Conservation (phyloP, 2,113 vertebrate genomes). For the Probosciger aterrimus region DNA sequence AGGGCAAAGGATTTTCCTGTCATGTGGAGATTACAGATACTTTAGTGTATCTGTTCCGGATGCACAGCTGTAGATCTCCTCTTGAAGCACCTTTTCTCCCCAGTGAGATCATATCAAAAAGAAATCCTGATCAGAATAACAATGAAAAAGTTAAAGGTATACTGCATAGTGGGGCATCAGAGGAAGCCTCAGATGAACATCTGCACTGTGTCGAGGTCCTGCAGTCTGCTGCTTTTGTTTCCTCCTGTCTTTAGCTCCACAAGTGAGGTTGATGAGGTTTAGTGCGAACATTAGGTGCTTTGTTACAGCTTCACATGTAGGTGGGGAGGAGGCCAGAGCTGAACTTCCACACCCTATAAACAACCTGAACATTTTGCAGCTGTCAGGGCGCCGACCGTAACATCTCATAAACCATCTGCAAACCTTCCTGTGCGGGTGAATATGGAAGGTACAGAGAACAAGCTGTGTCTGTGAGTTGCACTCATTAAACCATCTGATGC, state of each 20-base stretch:
- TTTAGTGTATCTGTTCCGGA: not conserved
- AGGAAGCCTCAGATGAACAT: not conserved
- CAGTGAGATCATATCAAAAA: not conserved
- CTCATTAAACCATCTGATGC: not conserved
- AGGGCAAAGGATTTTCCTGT: not conserved
- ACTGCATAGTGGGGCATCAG: not conserved
- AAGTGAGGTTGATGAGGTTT: not conserved
- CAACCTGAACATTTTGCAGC: not conserved
- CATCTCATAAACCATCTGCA: not conserved
- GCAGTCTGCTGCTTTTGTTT: not conserved
- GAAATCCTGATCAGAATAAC: not conserved
- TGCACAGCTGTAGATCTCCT: not conserved
- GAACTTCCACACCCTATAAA: not conserved
- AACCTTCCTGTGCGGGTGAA: not conserved
- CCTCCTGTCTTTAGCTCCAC: not conserved
- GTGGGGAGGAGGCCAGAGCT: not conserved
- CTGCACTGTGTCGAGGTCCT: not conserved
- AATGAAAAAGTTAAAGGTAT: not conserved
- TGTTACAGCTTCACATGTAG: not conserved
- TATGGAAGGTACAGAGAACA: not conserved
- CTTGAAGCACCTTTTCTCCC: not conserved
- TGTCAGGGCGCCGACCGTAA: not conserved
- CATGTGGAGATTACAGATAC: not conserved
- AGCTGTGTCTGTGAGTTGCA: not conserved
- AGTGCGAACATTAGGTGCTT: not conserved